Base-by-base conservation (phyloP, 2,113 vertebrate species). In the Hemichromis elongatus region DNA sequence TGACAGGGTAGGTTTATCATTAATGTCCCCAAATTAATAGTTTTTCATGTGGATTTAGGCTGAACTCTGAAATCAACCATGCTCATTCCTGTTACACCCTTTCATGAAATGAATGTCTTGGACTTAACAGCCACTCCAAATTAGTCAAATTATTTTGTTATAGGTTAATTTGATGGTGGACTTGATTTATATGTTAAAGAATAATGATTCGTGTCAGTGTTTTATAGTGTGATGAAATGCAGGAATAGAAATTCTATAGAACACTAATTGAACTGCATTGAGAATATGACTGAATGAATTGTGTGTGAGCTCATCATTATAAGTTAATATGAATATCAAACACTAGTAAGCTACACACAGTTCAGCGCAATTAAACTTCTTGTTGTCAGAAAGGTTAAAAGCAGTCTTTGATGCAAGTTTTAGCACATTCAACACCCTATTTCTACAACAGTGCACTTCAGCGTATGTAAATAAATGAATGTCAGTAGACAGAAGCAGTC, bases 1-100 rank as follows among this genome's bases (percentile, higher is more conserved):
- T 52, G 98, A 99, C 82, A 97, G 98, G 96, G 98, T 99, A 92
- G 97, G 97, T 96, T 77, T 28, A 11, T 75, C 11, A 19, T 55
- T 53, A 37, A 75, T 1, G 11, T 61, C 33, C 7, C 21, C 4
- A 55, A 87, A 86, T 7, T n/a, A 53, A 42, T 30, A 7, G 11
- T 0, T 73, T 57, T 45, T 19, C 18, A n/a, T 5, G 30, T 73
- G 16, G 6, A 47, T 50, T 75, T 50, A 19, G 6, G 30, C 1
- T n/a, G 16, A 50, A 75, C n/a, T 50, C 16, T 30, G 24, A 50
- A 75, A 52, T 50, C 6, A 73, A 24, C 66, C 7, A 26, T 73
- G 21, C 47, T 73, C 21, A 7, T 45, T 70, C 66, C 5, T 3
- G 0, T 26, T 70, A 18, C 19, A 63, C 59, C n/a, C 33, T 37